Evolutionary conservation across 2,113 vertebrate genomes (phyloP).

Genomic region (Symphodus melops): DNA sequence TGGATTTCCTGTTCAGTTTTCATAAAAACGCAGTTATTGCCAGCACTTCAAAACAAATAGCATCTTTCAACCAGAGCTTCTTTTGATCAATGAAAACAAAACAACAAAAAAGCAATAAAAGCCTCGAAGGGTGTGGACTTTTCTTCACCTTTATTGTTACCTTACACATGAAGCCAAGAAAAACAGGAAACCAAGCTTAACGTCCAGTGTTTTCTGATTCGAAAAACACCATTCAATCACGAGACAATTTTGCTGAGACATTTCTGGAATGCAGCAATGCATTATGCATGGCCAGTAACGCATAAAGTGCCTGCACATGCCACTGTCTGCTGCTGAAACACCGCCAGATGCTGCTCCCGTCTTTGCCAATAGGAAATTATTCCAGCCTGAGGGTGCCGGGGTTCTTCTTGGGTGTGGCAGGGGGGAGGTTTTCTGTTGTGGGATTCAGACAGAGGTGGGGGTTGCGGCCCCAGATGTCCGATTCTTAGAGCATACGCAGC

Average conservation of each 20-base stretch:
- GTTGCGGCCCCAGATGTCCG: slow-evolving; percentile 46
- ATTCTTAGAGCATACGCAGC: slow-evolving; percentile 19
- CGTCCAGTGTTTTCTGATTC: slow-evolving; percentile 19
- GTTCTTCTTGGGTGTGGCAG: slow-evolving; percentile 57
- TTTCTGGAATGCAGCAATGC: slow-evolving; percentile 62
- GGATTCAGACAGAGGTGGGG: slow-evolving; percentile 40
- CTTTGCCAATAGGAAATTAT: slow-evolving; percentile 57
- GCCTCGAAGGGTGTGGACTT: slow-evolving; percentile 8
- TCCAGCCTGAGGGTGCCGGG: slow-evolving; percentile 58
- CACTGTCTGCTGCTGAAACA: slow-evolving; percentile 44
- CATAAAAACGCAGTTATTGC: background rate
- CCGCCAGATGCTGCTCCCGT: slow-evolving; percentile 57
- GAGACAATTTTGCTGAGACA: slow-evolving; percentile 50
- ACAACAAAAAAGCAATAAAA: background rate
- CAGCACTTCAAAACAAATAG: background rate
- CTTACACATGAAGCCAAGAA: background rate
- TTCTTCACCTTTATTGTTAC: slow-evolving; percentile 34
- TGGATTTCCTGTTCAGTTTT: slow-evolving; percentile 7
- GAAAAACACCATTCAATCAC: slow-evolving; percentile 35
- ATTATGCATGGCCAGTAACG: slow-evolving; percentile 52
- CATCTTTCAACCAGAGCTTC: background rate
- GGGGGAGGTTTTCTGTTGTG: slow-evolving; percentile 17
- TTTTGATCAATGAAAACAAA: background rate
- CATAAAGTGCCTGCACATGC: slow-evolving; percentile 48
- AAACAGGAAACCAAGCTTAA: slow-evolving; percentile 18